Conservation (phyloP, 2,797 vertebrate genomes). For the Lacerta agilis region DNA sequence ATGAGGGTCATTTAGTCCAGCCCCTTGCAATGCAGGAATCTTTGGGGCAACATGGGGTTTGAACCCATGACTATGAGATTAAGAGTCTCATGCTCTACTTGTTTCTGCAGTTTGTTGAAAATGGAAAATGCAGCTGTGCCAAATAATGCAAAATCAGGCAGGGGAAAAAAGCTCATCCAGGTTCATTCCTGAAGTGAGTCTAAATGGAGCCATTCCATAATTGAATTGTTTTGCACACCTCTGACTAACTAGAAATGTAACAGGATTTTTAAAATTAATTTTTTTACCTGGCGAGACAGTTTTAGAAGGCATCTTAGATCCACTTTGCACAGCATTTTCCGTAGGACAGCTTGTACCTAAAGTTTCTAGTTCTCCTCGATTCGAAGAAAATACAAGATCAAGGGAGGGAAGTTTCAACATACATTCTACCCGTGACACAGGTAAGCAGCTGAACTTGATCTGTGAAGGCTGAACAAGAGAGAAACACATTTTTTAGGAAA, state of each 20-base stretch:
- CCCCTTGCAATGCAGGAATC: no score
- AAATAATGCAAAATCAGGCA: not conserved
- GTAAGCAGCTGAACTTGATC: conserved; percentile 98
- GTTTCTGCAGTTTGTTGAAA: no score
- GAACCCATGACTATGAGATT: no score
- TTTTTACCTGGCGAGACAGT: conserved; percentile 80
- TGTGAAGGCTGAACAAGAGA: conserved; percentile 89
- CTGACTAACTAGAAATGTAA: not conserved
- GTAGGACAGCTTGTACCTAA: conserved; percentile 79
- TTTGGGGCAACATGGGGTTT: no score
- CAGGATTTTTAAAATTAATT: not conserved
- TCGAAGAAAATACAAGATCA: conserved; percentile 98
- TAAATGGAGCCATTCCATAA: not conserved
- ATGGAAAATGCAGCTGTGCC: no score
- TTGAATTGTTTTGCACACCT: not conserved
- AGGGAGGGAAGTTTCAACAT: conserved; percentile 97
- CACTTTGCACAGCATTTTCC: conserved; percentile 81
- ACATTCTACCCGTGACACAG: conserved; percentile 96
- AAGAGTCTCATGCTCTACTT: no score
- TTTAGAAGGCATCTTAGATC: conserved; percentile 85
- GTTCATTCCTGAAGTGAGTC: no score
- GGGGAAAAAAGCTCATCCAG: not conserved
- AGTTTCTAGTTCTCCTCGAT: conserved; percentile 93
- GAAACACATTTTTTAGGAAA: conserved; percentile 30
- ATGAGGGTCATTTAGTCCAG: no score